These are phyloP conservation scores for Xiphophorus birchmanni DNA, from an alignment of 2,797 vertebrate genomes.

Conservation along the genomic window DNA sequence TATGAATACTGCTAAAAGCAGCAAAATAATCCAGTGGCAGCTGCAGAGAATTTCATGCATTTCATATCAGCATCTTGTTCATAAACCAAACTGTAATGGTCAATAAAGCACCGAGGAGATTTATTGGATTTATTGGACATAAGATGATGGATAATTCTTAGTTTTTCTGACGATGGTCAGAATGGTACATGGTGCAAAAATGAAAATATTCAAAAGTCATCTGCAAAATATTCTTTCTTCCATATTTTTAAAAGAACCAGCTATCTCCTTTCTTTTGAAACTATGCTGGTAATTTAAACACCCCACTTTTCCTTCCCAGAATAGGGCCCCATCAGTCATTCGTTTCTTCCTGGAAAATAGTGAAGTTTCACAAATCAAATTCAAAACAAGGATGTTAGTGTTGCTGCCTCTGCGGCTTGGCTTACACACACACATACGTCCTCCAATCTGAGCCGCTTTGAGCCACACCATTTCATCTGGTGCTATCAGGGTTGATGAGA, in stretches of 20 bases:
- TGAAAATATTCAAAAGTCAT: neutral
- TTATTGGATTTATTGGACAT: neutral
- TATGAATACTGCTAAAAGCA: neutral
- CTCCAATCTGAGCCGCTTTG: constrained; percentile 50
- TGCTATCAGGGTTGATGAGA: constrained; percentile 69
- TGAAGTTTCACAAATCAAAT: constrained; percentile 68
- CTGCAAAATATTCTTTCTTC: neutral
- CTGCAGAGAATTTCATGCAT: neutral
- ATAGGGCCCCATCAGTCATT: constrained; percentile 56
- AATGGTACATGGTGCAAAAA: neutral
- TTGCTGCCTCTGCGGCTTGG: constrained; percentile 33
- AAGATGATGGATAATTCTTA: constrained; percentile 11
- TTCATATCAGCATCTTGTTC: neutral
- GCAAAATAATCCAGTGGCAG: neutral
- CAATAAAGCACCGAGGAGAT: neutral
- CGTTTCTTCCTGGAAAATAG: constrained; percentile 64
- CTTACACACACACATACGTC: constrained; percentile 40
- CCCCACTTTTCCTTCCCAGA: constrained; percentile 27
- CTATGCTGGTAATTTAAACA: constrained; percentile 14
- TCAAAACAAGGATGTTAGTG: constrained; percentile 68
- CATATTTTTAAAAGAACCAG: neutral
- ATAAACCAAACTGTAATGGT: neutral
- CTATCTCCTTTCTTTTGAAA: neutral
- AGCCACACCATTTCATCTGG: constrained; percentile 63
- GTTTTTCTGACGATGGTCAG: neutral